Percentiles rank a stretch among this genome's conserved stretches.
Evolutionary conservation across 2,113 vertebrate genomes (phyloP).

Genomic region (Cisticola juncidis): DNA sequence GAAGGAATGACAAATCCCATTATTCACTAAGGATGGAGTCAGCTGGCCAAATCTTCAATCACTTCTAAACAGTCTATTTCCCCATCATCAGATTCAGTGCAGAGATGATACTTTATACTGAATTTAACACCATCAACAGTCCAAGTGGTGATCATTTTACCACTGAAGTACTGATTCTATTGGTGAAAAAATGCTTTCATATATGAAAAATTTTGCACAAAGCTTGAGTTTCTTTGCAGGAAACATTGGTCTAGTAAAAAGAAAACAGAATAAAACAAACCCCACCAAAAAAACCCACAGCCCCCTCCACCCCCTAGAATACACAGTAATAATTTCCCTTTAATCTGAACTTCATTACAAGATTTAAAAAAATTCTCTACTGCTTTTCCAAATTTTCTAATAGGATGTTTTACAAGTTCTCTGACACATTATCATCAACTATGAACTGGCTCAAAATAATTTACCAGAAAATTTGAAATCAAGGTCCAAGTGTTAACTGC

Average conservation of each 20-base stretch:
- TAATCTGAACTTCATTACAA: background rate
- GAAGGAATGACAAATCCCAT: background rate
- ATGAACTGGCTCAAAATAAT: background rate
- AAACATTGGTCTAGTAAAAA: background rate
- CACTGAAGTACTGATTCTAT: background rate
- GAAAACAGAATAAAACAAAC: accelerated
- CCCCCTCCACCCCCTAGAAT: accelerated
- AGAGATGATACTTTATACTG: background rate
- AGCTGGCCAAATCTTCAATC: background rate
- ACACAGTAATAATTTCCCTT: background rate
- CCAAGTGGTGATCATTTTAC: background rate
- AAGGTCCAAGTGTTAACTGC: background rate
- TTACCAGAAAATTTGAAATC: background rate
- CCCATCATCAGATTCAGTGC: background rate
- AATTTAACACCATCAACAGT: background rate
- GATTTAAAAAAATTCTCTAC: background rate
- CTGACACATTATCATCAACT: background rate
- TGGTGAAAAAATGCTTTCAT: background rate
- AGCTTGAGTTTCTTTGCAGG: background rate
- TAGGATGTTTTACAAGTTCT: background rate
- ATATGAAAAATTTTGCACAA: background rate
- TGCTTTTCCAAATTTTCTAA: background rate
- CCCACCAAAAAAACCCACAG: too few relatives aligned
- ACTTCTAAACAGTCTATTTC: background rate
- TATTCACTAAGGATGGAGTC: background rate